Conservation (phyloP, 35 echinoderm and acorn worm species). For the Diadema setosum region DNA sequence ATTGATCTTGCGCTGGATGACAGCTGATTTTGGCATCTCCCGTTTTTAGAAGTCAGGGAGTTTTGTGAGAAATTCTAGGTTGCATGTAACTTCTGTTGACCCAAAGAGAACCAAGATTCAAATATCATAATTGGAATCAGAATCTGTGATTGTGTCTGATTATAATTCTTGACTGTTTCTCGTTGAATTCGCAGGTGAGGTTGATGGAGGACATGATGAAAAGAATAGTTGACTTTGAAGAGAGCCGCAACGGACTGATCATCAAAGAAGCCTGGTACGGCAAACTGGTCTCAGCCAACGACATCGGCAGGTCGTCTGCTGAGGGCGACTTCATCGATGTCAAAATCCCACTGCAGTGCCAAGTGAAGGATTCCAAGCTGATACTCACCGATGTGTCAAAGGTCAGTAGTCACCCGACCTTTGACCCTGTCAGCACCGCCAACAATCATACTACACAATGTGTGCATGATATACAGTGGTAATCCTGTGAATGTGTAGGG, state of each 20-base stretch:
- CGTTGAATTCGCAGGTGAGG: constrained; percentile 42
- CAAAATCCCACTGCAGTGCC: constrained; percentile 76
- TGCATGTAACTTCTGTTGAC: too few relatives aligned
- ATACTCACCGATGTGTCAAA: constrained; percentile 87
- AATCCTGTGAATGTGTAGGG: too few relatives aligned
- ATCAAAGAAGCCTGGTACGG: constrained; percentile 82
- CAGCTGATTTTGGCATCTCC: too few relatives aligned
- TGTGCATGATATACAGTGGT: too few relatives aligned
- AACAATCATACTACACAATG: too few relatives aligned
- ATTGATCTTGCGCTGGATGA: too few relatives aligned
- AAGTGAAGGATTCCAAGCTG: constrained; percentile 90
- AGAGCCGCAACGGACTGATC: constrained; percentile 49
- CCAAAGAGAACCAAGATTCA: too few relatives aligned
- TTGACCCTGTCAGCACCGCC: too few relatives aligned
- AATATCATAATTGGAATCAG: too few relatives aligned
- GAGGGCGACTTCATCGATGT: constrained; percentile 65
- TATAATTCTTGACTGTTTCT: neutral
- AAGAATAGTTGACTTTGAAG: constrained; percentile 60
- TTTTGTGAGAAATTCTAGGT: too few relatives aligned
- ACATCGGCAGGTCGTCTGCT: neutral
- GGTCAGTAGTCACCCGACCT: constrained; percentile 10
- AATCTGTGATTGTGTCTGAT: too few relatives aligned
- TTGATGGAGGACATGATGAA: constrained; percentile 82
- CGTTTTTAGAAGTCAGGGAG: too few relatives aligned
- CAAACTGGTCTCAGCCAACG: constrained; percentile 54